Base-by-base conservation (phyloP, 2,888 invertebrate genomes). In the Dorcus parallelipipedus region DNA sequence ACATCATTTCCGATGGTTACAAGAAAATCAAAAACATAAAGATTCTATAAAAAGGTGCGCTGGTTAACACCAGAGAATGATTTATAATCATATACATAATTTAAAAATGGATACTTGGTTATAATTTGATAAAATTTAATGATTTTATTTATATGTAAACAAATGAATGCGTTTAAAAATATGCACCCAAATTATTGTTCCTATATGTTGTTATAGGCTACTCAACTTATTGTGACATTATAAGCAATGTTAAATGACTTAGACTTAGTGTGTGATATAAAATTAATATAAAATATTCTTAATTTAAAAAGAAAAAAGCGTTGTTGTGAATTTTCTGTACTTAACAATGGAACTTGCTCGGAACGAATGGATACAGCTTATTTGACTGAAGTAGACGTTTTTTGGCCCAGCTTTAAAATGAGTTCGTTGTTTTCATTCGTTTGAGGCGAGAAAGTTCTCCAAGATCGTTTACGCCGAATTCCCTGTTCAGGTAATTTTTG, bases 211-310 rank as follows among this genome's bases (percentile, higher is more conserved):
- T 72, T 71, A 65, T 69, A 58, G n/a, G 51, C 50, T 47, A 65
- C 55, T 61, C 64, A 67, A 62, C 65, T 66, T 66, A 67, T 62
- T 69, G 69, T 69, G 71, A 69, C 67, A 72, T 69, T 68, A 75
- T 73, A 76, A 76, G 76, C 77, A 77, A 77, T 77, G 74, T 77
- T 75, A 74, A 70, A 73, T 72, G 73, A 76, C 74, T 73, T 75
- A 75, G 72, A 50, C 54, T 69, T 74, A 74, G 72, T 73, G 70
- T 69, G 74, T 75, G 74, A 74, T 74, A 75, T 70, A 49, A 49
- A 33, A 49, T 49, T 33, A 49, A n/a, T 26, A 33, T 38, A 33
- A 26, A 17, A 49, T 9, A 33, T 20, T 26, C n/a, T 49, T 17
- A 26, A 20, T 14, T 49, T 26, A 49, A n/a, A 14, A 14, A 49